Conservation (phyloP, 2,888 invertebrate species). For the Brachyptera risi region DNA sequence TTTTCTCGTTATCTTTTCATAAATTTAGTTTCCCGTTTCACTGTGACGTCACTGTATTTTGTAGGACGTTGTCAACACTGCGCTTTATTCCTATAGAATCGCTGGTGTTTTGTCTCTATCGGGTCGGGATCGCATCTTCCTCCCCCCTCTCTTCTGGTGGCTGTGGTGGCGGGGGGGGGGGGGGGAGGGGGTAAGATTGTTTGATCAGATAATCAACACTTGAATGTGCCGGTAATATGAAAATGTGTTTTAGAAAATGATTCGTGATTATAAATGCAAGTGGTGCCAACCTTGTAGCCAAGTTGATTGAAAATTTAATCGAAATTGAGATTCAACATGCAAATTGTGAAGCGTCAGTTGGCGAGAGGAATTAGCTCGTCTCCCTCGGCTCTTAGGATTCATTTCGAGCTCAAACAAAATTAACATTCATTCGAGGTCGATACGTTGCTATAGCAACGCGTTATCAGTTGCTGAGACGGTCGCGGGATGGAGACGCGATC, state of each 20-base stretch:
- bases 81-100: too few relatives aligned
- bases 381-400: not conserved
- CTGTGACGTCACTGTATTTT: too few relatives aligned
- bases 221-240: not conserved
- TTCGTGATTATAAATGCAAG: slow-evolving; percentile 8
- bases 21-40: too few relatives aligned
- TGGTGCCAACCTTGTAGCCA: not conserved
- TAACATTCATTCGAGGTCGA: not conserved
- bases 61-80: too few relatives aligned
- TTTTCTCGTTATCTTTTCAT: too few relatives aligned
- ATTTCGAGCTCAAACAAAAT: not conserved
- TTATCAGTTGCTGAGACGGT: too few relatives aligned
- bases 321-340: slow-evolving; percentile 18
- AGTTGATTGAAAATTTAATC: slow-evolving; percentile 20
- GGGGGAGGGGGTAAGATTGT: not conserved
- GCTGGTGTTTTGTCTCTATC: too few relatives aligned
- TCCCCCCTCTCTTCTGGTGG: not conserved
- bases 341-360: slow-evolving; percentile 11
- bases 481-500: too few relatives aligned
- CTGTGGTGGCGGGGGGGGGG: not conserved
- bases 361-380: not conserved
- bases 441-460: not conserved
- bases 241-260: slow-evolving; percentile 1
- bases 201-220: not conserved
- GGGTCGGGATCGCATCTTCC: too few relatives aligned